A percentile compares a stretch with the other conserved stretches of the same genome.
These are phyloP conservation scores for Drosophila sucinea DNA, from an alignment of 1,140 invertebrate species.

Conservation along the genomic window DNA sequence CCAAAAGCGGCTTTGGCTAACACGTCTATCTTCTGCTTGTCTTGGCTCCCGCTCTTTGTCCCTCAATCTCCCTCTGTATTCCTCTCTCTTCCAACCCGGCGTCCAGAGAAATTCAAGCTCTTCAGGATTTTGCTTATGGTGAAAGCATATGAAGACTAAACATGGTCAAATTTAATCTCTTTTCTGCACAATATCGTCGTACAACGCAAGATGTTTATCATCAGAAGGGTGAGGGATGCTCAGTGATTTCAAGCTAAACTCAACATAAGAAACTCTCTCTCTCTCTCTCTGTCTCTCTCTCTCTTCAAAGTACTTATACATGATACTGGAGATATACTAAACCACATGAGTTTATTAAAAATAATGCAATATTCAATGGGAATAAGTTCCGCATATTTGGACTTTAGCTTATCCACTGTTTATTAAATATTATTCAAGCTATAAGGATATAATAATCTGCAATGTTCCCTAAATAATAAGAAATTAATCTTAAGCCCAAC, in stretches of 20 bases:
- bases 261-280: not conserved
- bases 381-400: too few relatives aligned
- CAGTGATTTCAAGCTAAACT: not conserved
- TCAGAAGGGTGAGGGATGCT: not conserved
- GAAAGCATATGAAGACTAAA: slow-evolving; percentile 55
- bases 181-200: slow-evolving; percentile 16
- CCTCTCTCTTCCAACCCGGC: slow-evolving; percentile 30
- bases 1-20: slow-evolving; percentile 26
- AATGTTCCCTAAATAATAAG: too few relatives aligned
- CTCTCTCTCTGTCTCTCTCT: not conserved
- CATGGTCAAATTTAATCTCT: slow-evolving; percentile 53
- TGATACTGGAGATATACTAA: not conserved
- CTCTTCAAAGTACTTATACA: not conserved
- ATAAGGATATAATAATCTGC: too few relatives aligned
- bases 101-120: slow-evolving; percentile 51
- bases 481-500: too few relatives aligned
- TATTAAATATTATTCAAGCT: too few relatives aligned
- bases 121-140: slow-evolving; percentile 44
- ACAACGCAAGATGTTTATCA: slow-evolving; percentile 7
- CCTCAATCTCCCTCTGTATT: not conserved
- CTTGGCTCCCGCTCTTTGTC: not conserved
- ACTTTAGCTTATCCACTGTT: too few relatives aligned
- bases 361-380: too few relatives aligned
- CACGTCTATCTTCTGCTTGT: slow-evolving; percentile 30
- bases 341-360: too few relatives aligned